These are phyloP conservation scores for Tokudaia muenninki DNA, from an alignment of 2,797 vertebrate genomes.

Conservation along the genomic window DNA sequence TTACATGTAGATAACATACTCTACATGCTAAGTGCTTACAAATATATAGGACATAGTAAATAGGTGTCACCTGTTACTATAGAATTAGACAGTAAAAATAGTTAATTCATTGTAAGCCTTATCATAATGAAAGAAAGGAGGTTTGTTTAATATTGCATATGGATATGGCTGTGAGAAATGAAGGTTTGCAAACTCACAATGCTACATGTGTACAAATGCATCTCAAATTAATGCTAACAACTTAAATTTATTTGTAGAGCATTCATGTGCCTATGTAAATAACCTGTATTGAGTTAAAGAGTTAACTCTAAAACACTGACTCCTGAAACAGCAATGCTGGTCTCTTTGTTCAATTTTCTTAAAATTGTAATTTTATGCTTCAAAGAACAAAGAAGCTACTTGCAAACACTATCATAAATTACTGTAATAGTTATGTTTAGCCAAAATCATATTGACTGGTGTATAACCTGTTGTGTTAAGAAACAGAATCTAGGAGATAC, in stretches of 20 bases:
- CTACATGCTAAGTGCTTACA: not conserved
- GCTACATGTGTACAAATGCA: not conserved
- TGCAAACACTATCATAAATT: constrained; percentile 61
- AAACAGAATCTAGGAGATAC: not conserved
- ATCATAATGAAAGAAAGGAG: constrained; percentile 48
- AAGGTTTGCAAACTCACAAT: constrained; percentile 59
- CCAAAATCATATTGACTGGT: constrained; percentile 63
- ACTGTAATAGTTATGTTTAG: constrained; percentile 41
- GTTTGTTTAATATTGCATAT: not conserved
- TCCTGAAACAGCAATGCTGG: constrained; percentile 42
- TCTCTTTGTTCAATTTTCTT: constrained; percentile 52
- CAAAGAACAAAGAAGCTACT: constrained; percentile 66
- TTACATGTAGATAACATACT: constrained; percentile 14
- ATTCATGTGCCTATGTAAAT: constrained; percentile 8
- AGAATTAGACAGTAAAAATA: constrained; percentile 39
- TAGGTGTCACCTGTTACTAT: not conserved
- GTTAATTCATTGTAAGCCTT: constrained; percentile 22
- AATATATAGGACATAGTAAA: not conserved
- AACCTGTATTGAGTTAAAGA: constrained; percentile 47
- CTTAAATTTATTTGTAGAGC: constrained; percentile 71
- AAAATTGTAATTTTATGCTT: constrained; percentile 72
- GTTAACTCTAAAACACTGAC: constrained; percentile 40
- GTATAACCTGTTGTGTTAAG: constrained; percentile 21
- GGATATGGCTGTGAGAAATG: constrained; percentile 1
- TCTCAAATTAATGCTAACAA: constrained; percentile 41